A percentile compares a stretch with the other conserved stretches of the same genome.
phyloP scores from a whole-genome alignment of 2,113 vertebrate species.

The Furnarius figulus region DNA sequence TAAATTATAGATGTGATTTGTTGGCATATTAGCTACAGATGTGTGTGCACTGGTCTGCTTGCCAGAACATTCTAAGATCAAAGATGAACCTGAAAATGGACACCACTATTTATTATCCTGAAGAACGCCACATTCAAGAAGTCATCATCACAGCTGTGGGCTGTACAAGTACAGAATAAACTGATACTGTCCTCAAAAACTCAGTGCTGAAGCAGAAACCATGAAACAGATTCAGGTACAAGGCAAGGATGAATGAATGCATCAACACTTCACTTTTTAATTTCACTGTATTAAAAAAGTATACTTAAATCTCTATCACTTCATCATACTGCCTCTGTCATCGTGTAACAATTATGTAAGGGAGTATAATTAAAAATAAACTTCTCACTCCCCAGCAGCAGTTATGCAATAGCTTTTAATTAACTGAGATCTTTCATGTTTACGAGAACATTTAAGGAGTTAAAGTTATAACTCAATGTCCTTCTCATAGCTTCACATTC shows the following conservation, averaged over 20 bases:
- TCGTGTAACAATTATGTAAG: slow-evolving; percentile 11
- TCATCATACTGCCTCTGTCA: slow-evolving; percentile 18
- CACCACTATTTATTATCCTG: neutral
- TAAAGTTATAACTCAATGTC: neutral
- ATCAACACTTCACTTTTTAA: slow-evolving; percentile 4
- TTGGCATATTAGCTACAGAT: neutral
- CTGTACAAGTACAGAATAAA: slow-evolving; percentile 8
- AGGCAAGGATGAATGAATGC: neutral
- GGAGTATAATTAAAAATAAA: slow-evolving; percentile 54
- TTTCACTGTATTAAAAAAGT: slow-evolving; percentile 3
- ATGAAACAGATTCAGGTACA: neutral
- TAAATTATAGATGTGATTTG: neutral
- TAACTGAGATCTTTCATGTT: slow-evolving; percentile 23
- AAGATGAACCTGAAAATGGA: neutral
- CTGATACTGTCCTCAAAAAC: neutral
- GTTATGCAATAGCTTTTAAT: slow-evolving; percentile 55
- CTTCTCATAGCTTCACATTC: neutral
- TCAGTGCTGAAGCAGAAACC: neutral
- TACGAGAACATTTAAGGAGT: slow-evolving; percentile 23
- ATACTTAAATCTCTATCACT: neutral
- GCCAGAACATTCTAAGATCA: slow-evolving; percentile 16
- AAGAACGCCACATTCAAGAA: neutral
- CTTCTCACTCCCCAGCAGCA: slow-evolving; percentile 46
- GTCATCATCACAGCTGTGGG: neutral
- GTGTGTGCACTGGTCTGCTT: neutral